phyloP scores from a whole-genome alignment of 2,888 invertebrate species.

The Dicycla oo region DNA sequence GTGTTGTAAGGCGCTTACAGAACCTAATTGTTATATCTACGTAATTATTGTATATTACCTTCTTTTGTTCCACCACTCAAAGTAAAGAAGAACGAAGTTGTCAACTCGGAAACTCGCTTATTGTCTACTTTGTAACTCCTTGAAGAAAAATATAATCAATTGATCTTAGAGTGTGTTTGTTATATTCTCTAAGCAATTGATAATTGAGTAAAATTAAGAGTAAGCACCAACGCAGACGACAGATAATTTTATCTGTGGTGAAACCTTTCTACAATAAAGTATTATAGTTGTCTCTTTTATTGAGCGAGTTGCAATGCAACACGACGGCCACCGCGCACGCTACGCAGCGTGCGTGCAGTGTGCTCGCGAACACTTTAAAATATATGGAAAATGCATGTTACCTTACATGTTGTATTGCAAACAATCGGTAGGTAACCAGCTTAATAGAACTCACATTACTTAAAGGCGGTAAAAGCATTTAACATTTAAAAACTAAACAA shows the following conservation, averaged over 20 bases:
- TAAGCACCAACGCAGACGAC: neutral
- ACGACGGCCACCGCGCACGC: no score
- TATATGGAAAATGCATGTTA: no score
- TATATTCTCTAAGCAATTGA: conserved; percentile 22
- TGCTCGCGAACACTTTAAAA: no score
- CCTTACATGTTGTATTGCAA: no score
- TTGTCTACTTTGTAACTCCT: conserved; percentile 13
- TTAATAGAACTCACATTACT: neutral
- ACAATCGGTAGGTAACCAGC: no score
- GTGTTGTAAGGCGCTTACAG: no score
- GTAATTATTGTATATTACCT: neutral
- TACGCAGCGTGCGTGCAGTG: no score
- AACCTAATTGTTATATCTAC: neutral
- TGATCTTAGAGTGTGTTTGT: no score
- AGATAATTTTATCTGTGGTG: conserved; percentile 2
- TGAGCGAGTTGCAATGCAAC: neutral
- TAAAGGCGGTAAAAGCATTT: neutral
- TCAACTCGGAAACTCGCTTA: conserved; percentile 4
- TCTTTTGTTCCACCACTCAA: neutral
- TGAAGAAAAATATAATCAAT: no score
- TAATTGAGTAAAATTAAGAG: conserved; percentile 26
- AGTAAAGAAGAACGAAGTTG: neutral
- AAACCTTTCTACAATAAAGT: no score
- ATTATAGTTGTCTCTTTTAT: neutral
- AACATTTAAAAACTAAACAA: no score